Percentiles rank a stretch among this genome's conserved stretches.
These are phyloP conservation scores for Ciconia boyciana DNA, from an alignment of 2,113 vertebrate species.

Conservation along the genomic window DNA sequence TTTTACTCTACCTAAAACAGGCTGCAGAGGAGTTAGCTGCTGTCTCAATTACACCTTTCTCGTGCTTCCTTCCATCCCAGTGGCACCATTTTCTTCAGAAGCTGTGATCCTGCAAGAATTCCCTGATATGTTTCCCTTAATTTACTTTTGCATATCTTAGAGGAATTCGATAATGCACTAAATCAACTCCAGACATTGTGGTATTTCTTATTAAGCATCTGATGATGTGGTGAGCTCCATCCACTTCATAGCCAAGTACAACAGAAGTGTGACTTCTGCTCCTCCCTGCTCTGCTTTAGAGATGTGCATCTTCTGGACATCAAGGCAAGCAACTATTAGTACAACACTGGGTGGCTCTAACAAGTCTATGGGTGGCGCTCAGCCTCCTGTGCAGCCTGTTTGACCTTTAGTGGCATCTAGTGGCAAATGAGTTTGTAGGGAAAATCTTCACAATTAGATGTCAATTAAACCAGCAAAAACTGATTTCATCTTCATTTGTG, in stretches of 20 bases:
- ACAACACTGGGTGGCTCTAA: too few species aligned
- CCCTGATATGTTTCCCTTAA: neutral
- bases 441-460: neutral
- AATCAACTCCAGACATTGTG: neutral
- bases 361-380: neutral
- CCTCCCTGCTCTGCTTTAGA: fast-evolving
- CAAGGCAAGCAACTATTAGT: neutral
- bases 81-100: neutral
- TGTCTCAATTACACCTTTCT: neutral
- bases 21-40: neutral
- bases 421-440: neutral
- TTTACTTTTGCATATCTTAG: neutral
- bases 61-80: neutral
- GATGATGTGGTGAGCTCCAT: neutral
- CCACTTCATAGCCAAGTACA: neutral
- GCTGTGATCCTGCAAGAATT: neutral
- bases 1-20: neutral
- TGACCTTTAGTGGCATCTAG: slow-evolving; percentile 49
- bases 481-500: neutral
- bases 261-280: neutral
- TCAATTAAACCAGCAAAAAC: neutral
- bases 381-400: neutral
- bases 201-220: neutral
- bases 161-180: neutral
- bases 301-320: neutral